A percentile compares a stretch with the other conserved stretches of the same genome.
Evolutionary conservation across 2,888 invertebrate species (phyloP).

Genomic region (Chloroclystis v-ata): DNA sequence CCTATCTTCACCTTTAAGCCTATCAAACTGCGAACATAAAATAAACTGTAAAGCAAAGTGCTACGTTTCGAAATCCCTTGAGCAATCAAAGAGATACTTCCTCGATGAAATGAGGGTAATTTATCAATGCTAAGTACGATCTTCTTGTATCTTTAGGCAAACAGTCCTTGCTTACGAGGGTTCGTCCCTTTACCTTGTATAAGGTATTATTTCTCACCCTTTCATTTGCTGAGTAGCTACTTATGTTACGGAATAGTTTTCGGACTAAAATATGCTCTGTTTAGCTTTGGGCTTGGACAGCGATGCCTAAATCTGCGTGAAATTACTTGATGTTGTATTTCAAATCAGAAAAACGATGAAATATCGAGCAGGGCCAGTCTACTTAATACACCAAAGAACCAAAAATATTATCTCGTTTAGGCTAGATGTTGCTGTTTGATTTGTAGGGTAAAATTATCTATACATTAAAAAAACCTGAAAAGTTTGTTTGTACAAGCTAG

Average conservation of each 20-base stretch:
- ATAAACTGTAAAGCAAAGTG: background rate
- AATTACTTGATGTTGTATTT: no score
- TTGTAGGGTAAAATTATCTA: no score
- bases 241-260: background rate
- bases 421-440: no score
- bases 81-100: background rate
- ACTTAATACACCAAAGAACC: no score
- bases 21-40: background rate
- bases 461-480: no score
- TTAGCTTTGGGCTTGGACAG: background rate
- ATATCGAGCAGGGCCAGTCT: no score
- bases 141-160: constrained; percentile 27
- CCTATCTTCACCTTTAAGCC: background rate
- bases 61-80: constrained; percentile 3
- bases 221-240: constrained; percentile 15
- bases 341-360: no score
- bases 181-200: constrained; percentile 21
- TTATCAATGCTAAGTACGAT: constrained; percentile 29
- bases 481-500: no score
- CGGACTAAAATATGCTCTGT: background rate
- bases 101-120: constrained; percentile 15
- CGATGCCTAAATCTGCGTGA: background rate
- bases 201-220: constrained; percentile 12
- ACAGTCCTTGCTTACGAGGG: constrained; percentile 27
- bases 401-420: no score